Base-by-base conservation (phyloP, 2,888 invertebrate genomes). In the Pasiphila rectangulata region DNA sequence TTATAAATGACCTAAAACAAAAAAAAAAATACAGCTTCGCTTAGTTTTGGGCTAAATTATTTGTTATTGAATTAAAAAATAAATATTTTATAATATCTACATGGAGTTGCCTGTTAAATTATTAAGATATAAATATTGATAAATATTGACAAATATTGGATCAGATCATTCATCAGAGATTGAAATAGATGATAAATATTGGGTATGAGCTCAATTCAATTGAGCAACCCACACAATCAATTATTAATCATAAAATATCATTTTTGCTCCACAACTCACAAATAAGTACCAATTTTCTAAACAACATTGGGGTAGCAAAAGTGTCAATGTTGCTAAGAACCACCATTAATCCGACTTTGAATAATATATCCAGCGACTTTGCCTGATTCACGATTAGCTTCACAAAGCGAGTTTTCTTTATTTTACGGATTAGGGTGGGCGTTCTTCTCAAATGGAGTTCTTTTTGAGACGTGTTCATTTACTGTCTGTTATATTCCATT, bases 291-390 rank as follows among this genome's bases (percentile, higher is more conserved):
- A 19, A 10, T 17, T 32, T 17, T 10, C 32, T 32, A 17, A 10
- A 9, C 32, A 17, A 19, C 16, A n/a, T 39, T 34, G 29, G 43
- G 44, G 44, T 52, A 42, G 54, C 55, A 56, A 59, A n/a, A 61
- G 63, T 65, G 71, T 69, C 71, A 64, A 64, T 67, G 59, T 57
- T 44, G 42, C 54, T 59, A 52, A 55, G 61, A 60, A 59, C 54
- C 58, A 60, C 52, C 67, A 72, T 69, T 64, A 64, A 68, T 68
- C 57, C 63, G 58, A 53, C 50, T 42, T 55, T 47, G 61, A 61
- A 64, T 67, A 67, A 65, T 66, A 62, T 64, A 63, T 64, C 52
- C 40, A 46, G 50, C 47, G 52, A 55, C 57, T 63, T 62, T 54
- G 54, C 56, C 60, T 57, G 51, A 49, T 59, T 57, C 57, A 49